Evolutionary conservation across 2,888 invertebrate genomes (phyloP).

Genomic region (Sarcophaga subvicina): DNA sequence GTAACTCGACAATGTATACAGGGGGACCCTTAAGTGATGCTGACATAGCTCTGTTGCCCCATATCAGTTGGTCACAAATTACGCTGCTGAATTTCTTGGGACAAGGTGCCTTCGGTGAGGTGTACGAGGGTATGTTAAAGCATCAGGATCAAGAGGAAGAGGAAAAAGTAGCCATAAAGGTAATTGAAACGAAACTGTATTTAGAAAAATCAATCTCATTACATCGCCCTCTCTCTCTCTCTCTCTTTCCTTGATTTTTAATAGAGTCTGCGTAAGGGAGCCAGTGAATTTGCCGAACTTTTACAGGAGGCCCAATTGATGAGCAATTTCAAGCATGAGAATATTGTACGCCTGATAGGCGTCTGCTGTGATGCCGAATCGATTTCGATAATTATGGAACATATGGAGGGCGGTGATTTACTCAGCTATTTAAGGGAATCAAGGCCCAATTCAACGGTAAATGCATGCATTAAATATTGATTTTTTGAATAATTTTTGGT

Average conservation of each 20-base stretch:
- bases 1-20: slow-evolving; percentile 90
- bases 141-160: slow-evolving; percentile 85
- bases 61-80: slow-evolving; percentile 93
- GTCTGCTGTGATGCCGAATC: slow-evolving; percentile 97
- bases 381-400: slow-evolving; percentile 96
- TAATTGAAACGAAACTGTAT: slow-evolving; percentile 75
- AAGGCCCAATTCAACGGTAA: slow-evolving; percentile 86
- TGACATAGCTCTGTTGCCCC: slow-evolving; percentile 91
- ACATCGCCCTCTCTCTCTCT: slow-evolving; percentile 21
- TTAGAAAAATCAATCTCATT: not conserved
- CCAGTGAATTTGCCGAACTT: slow-evolving; percentile 94
- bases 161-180: slow-evolving; percentile 95
- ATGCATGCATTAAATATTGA: not conserved
- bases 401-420: slow-evolving; percentile 98
- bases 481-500: not conserved
- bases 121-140: slow-evolving; percentile 94
- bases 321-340: slow-evolving; percentile 98
- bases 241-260: slow-evolving; percentile 65
- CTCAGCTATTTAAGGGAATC: slow-evolving; percentile 93
- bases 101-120: slow-evolving; percentile 98
- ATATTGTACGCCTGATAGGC: slow-evolving; percentile 95
- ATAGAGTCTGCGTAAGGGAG: slow-evolving; percentile 94
- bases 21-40: slow-evolving; percentile 86
- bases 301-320: slow-evolving; percentile 98
- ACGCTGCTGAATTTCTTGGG: slow-evolving; percentile 94